Conservation (phyloP, 2,797 vertebrate species). For the Peromyscus aztecus region DNA sequence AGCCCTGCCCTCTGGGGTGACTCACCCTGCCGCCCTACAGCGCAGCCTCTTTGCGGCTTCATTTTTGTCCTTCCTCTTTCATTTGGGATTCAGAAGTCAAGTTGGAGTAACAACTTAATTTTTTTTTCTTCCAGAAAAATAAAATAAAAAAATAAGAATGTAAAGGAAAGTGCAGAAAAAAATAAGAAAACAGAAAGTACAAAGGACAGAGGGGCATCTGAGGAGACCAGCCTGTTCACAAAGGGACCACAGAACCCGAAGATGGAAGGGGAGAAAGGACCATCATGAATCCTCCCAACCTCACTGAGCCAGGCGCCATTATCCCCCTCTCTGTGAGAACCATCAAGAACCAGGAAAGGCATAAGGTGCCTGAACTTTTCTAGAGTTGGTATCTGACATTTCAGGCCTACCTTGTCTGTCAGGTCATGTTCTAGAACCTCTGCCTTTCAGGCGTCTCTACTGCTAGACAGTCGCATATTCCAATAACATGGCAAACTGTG, state of each 20-base stretch:
- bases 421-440: not conserved
- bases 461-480: accelerated
- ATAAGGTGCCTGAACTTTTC: accelerated
- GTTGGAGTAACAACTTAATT: not conserved
- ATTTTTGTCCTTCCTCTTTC: not conserved
- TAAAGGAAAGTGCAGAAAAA: not conserved
- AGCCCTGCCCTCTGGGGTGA: not conserved
- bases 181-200: not conserved
- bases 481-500: accelerated
- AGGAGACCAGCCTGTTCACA: no score
- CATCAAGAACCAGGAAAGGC: no score
- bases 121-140: not conserved
- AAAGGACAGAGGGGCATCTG: no score
- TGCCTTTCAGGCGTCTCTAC: not conserved
- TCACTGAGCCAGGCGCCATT: accelerated
- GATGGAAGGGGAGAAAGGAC: no score
- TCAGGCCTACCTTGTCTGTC: not conserved
- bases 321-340: accelerated
- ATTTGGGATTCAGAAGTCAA: not conserved
- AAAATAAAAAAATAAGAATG: not conserved
- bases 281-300: not conserved
- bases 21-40: not conserved
- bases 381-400: accelerated
- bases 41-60: not conserved
- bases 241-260: accelerated